Percentiles rank a stretch among this genome's conserved stretches.
phyloP scores from a whole-genome alignment of 2,797 vertebrate species.

The Clarias pachynema region DNA sequence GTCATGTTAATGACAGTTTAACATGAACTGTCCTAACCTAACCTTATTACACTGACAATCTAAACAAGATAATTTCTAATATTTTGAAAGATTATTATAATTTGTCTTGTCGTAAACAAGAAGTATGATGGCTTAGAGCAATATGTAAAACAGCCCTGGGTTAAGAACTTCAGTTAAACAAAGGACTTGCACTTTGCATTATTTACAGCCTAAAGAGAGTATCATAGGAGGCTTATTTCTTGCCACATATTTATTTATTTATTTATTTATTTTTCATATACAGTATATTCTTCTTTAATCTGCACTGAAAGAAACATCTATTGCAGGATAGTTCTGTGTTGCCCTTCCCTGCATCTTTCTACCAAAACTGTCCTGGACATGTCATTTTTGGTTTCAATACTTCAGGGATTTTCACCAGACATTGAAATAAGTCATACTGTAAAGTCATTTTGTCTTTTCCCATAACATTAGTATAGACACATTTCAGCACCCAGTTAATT shows the following conservation, averaged over 20 bases:
- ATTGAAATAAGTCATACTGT: constrained; percentile 73
- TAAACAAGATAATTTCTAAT: not conserved
- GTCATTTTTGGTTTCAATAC: constrained; percentile 71
- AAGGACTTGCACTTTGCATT: constrained; percentile 21
- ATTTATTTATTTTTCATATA: not conserved
- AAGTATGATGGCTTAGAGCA: not conserved
- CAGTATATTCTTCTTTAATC: too few species aligned
- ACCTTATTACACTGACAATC: not conserved
- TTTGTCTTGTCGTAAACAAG: not conserved
- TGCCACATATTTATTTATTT: not conserved
- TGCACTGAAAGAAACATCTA: not conserved
- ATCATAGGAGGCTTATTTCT: not conserved
- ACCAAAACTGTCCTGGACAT: constrained; percentile 36
- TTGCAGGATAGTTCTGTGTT: not conserved
- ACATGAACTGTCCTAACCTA: not conserved
- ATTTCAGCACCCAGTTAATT: constrained; percentile 76
- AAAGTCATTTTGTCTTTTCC: constrained; percentile 77
- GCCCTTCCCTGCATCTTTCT: constrained; percentile 3
- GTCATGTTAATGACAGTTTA: constrained; percentile 5
- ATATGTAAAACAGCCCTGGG: constrained; percentile 13
- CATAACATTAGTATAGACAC: constrained; percentile 78
- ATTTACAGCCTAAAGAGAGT: not conserved
- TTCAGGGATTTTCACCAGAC: constrained; percentile 70
- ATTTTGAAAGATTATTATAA: not conserved
- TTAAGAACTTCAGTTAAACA: constrained; percentile 18